Evolutionary conservation across 2,888 invertebrate species (phyloP).

Genomic region (Bugula neritina): DNA sequence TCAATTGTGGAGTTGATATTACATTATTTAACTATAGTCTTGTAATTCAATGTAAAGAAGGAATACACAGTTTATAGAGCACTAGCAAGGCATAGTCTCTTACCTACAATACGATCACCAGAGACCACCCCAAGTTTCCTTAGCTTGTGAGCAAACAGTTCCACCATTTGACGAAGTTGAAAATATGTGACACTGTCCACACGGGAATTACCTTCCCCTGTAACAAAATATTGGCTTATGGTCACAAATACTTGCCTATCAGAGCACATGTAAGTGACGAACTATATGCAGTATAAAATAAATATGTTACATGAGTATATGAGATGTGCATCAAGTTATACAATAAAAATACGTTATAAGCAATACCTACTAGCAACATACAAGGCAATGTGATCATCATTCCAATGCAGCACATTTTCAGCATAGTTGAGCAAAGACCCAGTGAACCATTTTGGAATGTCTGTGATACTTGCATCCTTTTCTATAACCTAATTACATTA

Average conservation of each 20-base stretch:
- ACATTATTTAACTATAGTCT: no score
- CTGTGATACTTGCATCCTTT: constrained; percentile 30
- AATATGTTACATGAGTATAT: not conserved
- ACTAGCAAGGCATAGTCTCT: not conserved
- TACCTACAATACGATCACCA: constrained; percentile 56
- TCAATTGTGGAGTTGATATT: no score
- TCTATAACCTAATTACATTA: not conserved
- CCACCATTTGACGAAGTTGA: constrained; percentile 50
- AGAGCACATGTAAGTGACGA: not conserved
- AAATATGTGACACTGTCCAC: constrained; percentile 47
- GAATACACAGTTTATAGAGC: no score
- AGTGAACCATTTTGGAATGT: constrained; percentile 58
- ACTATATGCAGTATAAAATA: no score
- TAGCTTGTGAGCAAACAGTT: constrained; percentile 52
- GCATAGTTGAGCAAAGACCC: constrained; percentile 57
- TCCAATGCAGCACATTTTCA: constrained; percentile 55
- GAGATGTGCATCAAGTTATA: no score
- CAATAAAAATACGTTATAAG: no score
- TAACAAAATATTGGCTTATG: constrained; percentile 7
- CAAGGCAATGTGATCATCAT: constrained; percentile 54
- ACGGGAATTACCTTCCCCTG: constrained; percentile 44
- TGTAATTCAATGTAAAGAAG: no score
- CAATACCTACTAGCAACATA: constrained; percentile 53
- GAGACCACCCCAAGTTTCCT: constrained; percentile 47
- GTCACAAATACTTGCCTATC: constrained; percentile 3